Percentiles rank a stretch among this genome's conserved stretches.
phyloP scores from a whole-genome alignment of 1,140 invertebrate genomes.

The Euura saliciscinereae region DNA sequence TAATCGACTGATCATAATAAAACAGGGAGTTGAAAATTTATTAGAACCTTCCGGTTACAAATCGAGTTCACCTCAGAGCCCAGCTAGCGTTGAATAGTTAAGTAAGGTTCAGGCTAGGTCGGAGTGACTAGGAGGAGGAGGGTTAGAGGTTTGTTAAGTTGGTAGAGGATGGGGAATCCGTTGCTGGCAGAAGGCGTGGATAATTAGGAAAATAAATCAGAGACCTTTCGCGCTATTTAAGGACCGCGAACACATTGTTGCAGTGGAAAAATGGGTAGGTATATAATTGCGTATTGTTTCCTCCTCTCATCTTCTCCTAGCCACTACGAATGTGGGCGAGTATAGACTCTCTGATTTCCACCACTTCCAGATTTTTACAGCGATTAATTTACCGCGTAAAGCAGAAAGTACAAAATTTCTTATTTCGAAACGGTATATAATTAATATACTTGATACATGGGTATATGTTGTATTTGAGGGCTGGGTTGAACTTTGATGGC shows the following conservation, averaged over 20 bases:
- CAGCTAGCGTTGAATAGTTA: not conserved
- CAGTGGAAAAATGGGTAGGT: not conserved
- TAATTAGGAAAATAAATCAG: slow-evolving; percentile 13
- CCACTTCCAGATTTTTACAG: too few relatives aligned
- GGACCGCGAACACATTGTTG: not conserved
- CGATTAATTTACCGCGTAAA: not conserved
- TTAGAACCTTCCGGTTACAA: not conserved
- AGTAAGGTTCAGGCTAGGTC: not conserved
- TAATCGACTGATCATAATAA: too few relatives aligned
- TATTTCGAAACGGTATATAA: too few relatives aligned
- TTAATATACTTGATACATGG: too few relatives aligned
- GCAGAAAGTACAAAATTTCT: too few relatives aligned
- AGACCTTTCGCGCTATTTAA: not conserved
- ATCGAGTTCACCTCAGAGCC: not conserved
- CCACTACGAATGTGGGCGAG: not conserved
- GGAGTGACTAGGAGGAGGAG: slow-evolving; percentile 9
- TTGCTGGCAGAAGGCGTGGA: not conserved
- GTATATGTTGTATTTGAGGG: too few relatives aligned
- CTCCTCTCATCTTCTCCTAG: slow-evolving; percentile 5
- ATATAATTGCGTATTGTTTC: slow-evolving; percentile 12
- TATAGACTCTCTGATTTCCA: too few relatives aligned
- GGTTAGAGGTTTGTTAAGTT: slow-evolving; percentile 17
- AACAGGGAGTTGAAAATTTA: too few relatives aligned
- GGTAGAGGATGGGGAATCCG: slow-evolving; percentile 10
- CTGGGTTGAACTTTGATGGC: too few relatives aligned